These are phyloP conservation scores for Butorides virescens DNA, from an alignment of 2,113 vertebrate species.

Conservation along the genomic window DNA sequence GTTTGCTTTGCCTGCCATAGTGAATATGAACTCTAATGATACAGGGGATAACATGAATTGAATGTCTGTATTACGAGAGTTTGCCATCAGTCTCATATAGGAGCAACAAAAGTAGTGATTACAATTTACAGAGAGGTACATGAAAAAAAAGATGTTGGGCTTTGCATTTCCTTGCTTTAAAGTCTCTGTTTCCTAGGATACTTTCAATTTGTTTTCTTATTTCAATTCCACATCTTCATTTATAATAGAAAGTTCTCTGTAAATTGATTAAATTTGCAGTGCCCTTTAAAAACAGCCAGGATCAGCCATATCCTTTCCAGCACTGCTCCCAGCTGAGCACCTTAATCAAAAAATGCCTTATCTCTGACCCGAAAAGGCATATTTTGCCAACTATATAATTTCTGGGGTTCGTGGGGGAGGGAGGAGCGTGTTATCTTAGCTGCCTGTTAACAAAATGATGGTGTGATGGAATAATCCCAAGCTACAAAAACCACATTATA, in stretches of 20 bases:
- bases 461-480: background rate
- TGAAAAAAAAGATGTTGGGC: background rate
- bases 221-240: background rate
- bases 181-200: background rate
- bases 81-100: background rate
- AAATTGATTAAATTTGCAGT: background rate
- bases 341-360: background rate
- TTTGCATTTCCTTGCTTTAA: background rate
- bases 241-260: background rate
- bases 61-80: background rate
- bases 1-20: background rate
- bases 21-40: background rate
- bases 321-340: background rate
- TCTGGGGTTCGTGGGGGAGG: background rate
- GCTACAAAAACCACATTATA: background rate
- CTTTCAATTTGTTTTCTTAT: background rate
- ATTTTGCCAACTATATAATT: background rate
- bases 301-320: background rate
- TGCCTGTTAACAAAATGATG: fast-evolving
- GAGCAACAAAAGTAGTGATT: background rate
- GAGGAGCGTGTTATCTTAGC: background rate
- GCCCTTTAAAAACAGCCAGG: background rate
- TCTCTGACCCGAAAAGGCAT: background rate
- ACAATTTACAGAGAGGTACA: background rate
- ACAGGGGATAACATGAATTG: background rate